A percentile compares a stretch with the other conserved stretches of the same genome.
phyloP scores from a whole-genome alignment of 2,888 invertebrate genomes.

The Exephanes ischioxanthus region DNA sequence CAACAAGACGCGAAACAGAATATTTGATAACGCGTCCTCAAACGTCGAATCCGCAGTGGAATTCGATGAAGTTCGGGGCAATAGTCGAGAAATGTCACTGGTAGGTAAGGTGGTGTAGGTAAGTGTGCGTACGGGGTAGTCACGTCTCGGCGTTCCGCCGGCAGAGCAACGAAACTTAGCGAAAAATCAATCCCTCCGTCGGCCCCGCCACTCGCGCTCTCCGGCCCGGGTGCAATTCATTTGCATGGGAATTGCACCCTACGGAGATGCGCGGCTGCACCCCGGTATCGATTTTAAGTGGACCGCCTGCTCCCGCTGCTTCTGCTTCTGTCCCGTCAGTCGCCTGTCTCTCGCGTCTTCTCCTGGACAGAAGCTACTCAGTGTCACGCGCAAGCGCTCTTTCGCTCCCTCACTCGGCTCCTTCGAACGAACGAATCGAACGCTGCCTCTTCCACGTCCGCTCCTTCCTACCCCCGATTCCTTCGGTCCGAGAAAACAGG shows the following conservation, averaged over 20 bases:
- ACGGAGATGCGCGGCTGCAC: slow-evolving; percentile 79
- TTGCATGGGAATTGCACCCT: slow-evolving; percentile 84
- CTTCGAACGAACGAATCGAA: slow-evolving; percentile 67
- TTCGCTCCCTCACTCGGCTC: slow-evolving; percentile 51
- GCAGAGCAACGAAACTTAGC: slow-evolving; percentile 66
- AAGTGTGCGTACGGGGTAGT: slow-evolving; percentile 29
- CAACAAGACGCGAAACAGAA: too few species aligned
- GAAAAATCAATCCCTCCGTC: slow-evolving; percentile 77
- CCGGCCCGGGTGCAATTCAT: slow-evolving; percentile 81
- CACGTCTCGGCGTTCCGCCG: slow-evolving; percentile 57
- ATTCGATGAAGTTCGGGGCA: not conserved
- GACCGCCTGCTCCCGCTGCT: slow-evolving; percentile 76
- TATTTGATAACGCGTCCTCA: not conserved
- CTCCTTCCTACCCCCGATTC: slow-evolving; percentile 8
- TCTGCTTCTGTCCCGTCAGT: slow-evolving; percentile 80
- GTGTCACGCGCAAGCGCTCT: slow-evolving; percentile 80
- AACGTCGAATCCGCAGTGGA: not conserved
- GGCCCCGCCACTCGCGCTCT: slow-evolving; percentile 59
- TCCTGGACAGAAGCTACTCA: slow-evolving; percentile 82
- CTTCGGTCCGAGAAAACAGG: slow-evolving; percentile 17
- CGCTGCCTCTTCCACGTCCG: slow-evolving; percentile 43
- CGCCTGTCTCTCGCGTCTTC: slow-evolving; percentile 81
- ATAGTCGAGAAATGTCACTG: slow-evolving; percentile 5
- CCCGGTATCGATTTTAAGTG: slow-evolving; percentile 84
- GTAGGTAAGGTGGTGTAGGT: slow-evolving; percentile 3